Evolutionary conservation across 2,797 vertebrate genomes (phyloP).

Genomic region (Strix occidentalis): DNA sequence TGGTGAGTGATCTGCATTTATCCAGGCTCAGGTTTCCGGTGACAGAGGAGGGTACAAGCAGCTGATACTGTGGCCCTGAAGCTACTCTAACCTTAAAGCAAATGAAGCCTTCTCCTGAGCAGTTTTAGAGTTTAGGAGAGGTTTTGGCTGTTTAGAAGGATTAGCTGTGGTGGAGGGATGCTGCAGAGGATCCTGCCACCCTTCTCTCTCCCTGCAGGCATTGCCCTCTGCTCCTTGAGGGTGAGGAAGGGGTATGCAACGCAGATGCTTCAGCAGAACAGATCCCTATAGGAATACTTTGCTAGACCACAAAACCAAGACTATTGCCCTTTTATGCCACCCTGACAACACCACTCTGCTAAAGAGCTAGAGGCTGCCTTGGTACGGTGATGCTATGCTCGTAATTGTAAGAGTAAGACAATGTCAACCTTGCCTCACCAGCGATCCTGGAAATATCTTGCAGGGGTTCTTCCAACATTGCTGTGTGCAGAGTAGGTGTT

Average conservation of each 20-base stretch:
- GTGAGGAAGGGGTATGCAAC: not conserved
- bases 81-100: not conserved
- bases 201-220: not conserved
- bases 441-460: not conserved
- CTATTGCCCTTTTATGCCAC: not conserved
- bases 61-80: not conserved
- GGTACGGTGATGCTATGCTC: rapidly evolving
- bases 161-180: not conserved
- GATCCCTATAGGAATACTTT: not conserved
- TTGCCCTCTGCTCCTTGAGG: not conserved
- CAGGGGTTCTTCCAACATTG: not conserved
- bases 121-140: not conserved
- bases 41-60: not conserved
- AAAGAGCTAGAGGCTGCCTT: not conserved
- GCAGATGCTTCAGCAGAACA: not conserved
- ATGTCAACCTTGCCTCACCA: not conserved
- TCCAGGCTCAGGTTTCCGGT: not conserved
- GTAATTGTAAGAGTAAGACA: not conserved
- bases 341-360: not conserved
- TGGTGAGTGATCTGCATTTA: not conserved
- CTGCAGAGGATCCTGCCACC: not conserved
- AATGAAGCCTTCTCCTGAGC: not conserved
- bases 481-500: not conserved
- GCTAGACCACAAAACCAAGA: not conserved
- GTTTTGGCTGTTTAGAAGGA: not conserved